Evolutionary conservation across 2,888 invertebrate species (phyloP), one percentile per base, ranked within the genome.

Genomic region (Eupithecia insigniata): DNA sequence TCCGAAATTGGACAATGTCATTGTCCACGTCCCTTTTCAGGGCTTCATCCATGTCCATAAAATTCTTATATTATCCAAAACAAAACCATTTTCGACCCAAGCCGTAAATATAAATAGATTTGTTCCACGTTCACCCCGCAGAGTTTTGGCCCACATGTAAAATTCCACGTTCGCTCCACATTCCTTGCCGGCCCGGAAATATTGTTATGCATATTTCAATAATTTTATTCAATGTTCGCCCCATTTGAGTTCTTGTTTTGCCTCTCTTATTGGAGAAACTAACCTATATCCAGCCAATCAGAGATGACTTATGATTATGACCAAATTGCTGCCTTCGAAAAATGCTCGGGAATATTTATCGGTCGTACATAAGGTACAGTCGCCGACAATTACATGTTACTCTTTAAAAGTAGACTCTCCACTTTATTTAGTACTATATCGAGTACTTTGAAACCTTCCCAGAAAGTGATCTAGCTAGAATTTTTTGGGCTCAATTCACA

Each of bases 281-380:
- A 60, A 60, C 60, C 60, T 60, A 60, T 30, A 60, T 60, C 30
- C 60, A 60, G 16, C 18, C 30, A 60, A 60, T 60, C 60, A 60
- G 60, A 60, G 30, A 60, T 89, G 89, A 90, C 39, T 87, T 89
- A 89, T 85, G 83, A 80, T 87, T 89, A 89, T 85, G 83, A 80
- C 84, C 85, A 86, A 90, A 89, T 85, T 80, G 81, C 79, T 77
- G 77, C 43, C 46, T 81, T 80, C 81, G 30, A 60, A 60, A 30
- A 60, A 60, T 30, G 60, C 30, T 60, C 28, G 7, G 30, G 60
- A 60, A 18, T 18, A 60, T 60, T 60, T 60, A 60, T 60, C 30
- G 30, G 30, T 60, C 28, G 26, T 43, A n/a, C 22, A 55, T 43
- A 26, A 55, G 26, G 22, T 55, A 55, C 55, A 55, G 26, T 55